A percentile compares a stretch with the other conserved stretches of the same genome.
These are phyloP conservation scores for Cygnus olor DNA, from an alignment of 2,797 vertebrate genomes.

Conservation along the genomic window DNA sequence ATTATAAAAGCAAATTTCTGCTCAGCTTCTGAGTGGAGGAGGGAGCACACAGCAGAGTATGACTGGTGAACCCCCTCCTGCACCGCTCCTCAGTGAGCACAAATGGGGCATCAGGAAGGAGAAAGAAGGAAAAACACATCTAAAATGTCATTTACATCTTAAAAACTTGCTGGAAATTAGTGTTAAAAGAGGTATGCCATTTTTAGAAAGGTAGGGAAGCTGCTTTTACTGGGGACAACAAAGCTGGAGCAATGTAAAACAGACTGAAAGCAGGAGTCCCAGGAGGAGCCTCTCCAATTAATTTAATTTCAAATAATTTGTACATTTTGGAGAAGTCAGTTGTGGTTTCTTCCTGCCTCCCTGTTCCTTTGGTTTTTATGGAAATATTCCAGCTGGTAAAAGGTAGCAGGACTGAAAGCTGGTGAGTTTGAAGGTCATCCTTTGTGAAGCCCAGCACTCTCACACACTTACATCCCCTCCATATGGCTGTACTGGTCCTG, in stretches of 20 bases:
- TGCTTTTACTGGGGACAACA: neutral
- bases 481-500: accelerated
- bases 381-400: neutral
- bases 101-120: neutral
- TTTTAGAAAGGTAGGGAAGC: neutral
- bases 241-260: neutral
- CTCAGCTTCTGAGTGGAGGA: neutral
- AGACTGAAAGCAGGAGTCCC: neutral
- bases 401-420: neutral
- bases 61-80: neutral
- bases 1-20: neutral
- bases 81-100: neutral
- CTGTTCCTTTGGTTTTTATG: neutral
- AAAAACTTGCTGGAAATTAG: conserved; percentile 14
- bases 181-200: neutral
- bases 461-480: accelerated
- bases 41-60: neutral
- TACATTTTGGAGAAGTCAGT: neutral
- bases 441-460: neutral
- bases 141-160: neutral
- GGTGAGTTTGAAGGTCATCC: neutral
- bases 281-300: neutral
- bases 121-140: neutral
- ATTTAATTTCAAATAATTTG: neutral
- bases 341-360: neutral